Percentiles rank a stretch among this genome's conserved stretches.
Evolutionary conservation across 2,888 invertebrate species (phyloP).

Genomic region (Dasypolia templi): DNA sequence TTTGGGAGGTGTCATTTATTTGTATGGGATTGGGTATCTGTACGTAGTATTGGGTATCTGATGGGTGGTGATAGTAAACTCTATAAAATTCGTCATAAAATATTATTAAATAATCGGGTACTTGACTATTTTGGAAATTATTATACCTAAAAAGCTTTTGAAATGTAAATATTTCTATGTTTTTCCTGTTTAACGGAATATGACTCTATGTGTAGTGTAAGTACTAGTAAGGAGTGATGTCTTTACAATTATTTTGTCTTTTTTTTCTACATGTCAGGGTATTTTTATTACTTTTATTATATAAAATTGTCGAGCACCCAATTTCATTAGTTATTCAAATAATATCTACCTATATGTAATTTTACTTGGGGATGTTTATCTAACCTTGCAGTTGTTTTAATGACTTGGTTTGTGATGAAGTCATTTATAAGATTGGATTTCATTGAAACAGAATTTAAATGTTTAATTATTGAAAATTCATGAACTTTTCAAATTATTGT

Average conservation of each 20-base stretch:
- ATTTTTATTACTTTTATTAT: constrained; percentile 24
- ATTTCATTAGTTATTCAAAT: constrained; percentile 33
- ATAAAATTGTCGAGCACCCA: constrained; percentile 62
- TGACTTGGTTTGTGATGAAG: constrained; percentile 14
- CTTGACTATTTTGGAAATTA: constrained; percentile 62
- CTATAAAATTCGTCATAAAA: constrained; percentile 62
- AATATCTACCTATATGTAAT: constrained; percentile 2
- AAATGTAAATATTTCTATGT: constrained; percentile 28
- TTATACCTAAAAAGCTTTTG: constrained; percentile 30
- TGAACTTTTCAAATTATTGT: constrained; percentile 24
- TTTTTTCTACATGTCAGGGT: constrained; percentile 29
- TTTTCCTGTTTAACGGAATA: constrained; percentile 44
- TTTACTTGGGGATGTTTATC: constrained; percentile 8
- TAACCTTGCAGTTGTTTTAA: constrained; percentile 4
- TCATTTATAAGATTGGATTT: constrained; percentile 14
- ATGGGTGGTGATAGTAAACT: constrained; percentile 64
- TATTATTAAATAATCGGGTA: constrained; percentile 50
- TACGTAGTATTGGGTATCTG: too few relatives aligned
- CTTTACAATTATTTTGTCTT: constrained; percentile 30
- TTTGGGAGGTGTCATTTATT: too few relatives aligned
- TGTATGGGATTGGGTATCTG: too few relatives aligned
- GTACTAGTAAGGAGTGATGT: constrained; percentile 10
- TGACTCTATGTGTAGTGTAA: constrained; percentile 28
- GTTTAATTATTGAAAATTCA: constrained; percentile 22
- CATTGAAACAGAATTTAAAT: constrained; percentile 27